Base-by-base conservation (phyloP, 2,797 vertebrate species). In the Denticeps clupeoides region DNA sequence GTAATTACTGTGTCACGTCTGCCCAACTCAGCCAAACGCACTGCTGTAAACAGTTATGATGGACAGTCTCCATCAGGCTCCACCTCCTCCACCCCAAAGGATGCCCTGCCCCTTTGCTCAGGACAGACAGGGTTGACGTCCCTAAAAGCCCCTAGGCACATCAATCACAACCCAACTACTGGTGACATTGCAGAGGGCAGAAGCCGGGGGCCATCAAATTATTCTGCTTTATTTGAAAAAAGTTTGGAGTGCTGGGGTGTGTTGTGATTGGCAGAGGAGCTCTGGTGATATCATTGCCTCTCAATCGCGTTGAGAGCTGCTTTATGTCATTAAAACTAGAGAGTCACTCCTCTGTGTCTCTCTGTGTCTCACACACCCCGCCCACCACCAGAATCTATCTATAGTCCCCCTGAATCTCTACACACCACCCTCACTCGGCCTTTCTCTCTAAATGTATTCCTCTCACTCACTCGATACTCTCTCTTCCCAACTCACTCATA, bases 261-360 rank as follows among this genome's bases (percentile, higher is more conserved):
- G 69, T 64, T 50, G 43, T 3, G 8, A 56, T 70, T 63, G 62
- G n/a, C 61, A 58, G 56, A 56, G 47, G 47, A 24, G 71, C 72
- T 75, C 73, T 22, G 56, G 69, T 71, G 67, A 77, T 63, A 75
- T 74, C 83, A 79, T 81, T 85, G 76, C 78, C 72, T 71, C 76
- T 74, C 76, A 68, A 74, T 50, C 70, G 79, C 79, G 80, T 79
- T 78, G 81, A 73, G 71, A 55, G 75, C 68, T 59, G 72, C 78
- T 83, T 84, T 83, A 85, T 78, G 75, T 71, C 87, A 81, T 89
- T 82, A 86, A 79, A n/a, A 73, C 75, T 74, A 46, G 63, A 68
- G 78, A 87, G 82, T 75, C 80, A 69, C 21, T 68, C 70, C 59
- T 49, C 68, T 65, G 60, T 45, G 68, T 60, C 70, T 60, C 53